Conservation (phyloP, 2,797 vertebrate species). For the Crocodylus rhombifer region DNA sequence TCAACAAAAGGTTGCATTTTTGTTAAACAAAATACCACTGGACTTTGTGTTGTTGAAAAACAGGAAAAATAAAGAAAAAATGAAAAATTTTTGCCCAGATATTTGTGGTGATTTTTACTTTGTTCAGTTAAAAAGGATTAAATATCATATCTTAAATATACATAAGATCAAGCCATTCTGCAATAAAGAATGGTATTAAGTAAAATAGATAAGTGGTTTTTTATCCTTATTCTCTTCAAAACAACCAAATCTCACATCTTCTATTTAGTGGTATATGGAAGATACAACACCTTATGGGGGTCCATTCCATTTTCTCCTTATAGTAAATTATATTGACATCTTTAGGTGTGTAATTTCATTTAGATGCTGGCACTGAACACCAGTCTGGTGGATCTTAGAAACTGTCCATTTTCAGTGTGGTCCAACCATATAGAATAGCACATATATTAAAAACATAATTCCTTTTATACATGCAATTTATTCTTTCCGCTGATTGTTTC, state of each 20-base stretch:
- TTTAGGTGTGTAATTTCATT: neutral
- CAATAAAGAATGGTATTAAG: neutral
- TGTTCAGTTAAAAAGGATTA: neutral
- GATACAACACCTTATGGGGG: neutral
- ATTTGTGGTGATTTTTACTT: neutral
- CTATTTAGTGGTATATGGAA: fast-evolving
- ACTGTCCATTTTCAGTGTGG: neutral
- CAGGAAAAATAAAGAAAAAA: neutral
- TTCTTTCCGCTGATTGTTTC: neutral
- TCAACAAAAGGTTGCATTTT: neutral
- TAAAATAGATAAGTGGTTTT: fast-evolving
- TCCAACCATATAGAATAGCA: neutral
- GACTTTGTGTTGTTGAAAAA: neutral
- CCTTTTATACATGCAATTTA: neutral
- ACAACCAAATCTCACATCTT: neutral
- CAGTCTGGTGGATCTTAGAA: neutral
- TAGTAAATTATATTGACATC: neutral
- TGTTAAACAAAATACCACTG: neutral
- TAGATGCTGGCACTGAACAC: neutral
- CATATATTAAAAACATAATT: neutral
- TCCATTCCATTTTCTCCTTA: neutral
- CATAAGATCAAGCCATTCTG: neutral
- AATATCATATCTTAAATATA: neutral
- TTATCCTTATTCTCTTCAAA: neutral
- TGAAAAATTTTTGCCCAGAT: neutral